A percentile compares a stretch with the other conserved stretches of the same genome.
phyloP scores from a whole-genome alignment of 2,113 vertebrate genomes.

The Microtus ochrogaster region DNA sequence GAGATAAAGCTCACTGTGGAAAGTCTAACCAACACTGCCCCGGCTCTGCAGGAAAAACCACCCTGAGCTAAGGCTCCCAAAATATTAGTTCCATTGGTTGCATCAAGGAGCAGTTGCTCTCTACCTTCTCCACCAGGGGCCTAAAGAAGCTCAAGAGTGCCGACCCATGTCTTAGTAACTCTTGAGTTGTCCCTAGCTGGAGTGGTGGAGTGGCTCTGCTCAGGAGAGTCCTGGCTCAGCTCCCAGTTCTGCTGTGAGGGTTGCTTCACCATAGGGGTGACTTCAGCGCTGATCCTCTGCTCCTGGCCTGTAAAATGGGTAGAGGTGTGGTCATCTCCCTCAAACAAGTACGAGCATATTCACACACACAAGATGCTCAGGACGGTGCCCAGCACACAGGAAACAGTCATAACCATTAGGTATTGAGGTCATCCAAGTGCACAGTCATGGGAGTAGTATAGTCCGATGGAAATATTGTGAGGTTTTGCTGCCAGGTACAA shows the following conservation, averaged over 20 bases:
- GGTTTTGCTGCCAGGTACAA: neutral
- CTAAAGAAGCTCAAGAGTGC: neutral
- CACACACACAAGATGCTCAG: neutral
- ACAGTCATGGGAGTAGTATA: neutral
- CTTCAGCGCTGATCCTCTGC: neutral
- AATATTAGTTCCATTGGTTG: neutral
- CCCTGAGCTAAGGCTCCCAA: neutral
- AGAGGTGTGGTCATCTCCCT: neutral
- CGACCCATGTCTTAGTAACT: neutral
- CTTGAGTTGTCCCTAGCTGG: neutral
- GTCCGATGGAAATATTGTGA: neutral
- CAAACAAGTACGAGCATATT: neutral
- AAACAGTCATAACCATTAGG: neutral
- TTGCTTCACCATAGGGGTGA: neutral
- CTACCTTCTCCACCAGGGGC: neutral
- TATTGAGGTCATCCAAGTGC: neutral
- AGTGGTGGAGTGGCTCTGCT: neutral
- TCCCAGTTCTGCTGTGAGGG: neutral
- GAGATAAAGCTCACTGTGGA: neutral
- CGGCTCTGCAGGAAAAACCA: neutral
- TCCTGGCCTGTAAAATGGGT: neutral
- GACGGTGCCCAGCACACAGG: neutral
- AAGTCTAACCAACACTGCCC: fast-evolving
- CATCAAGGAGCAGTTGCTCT: neutral
- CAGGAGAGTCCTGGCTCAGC: neutral